phyloP scores from a whole-genome alignment of 2,888 invertebrate species.

The Cephus sareptanus region DNA sequence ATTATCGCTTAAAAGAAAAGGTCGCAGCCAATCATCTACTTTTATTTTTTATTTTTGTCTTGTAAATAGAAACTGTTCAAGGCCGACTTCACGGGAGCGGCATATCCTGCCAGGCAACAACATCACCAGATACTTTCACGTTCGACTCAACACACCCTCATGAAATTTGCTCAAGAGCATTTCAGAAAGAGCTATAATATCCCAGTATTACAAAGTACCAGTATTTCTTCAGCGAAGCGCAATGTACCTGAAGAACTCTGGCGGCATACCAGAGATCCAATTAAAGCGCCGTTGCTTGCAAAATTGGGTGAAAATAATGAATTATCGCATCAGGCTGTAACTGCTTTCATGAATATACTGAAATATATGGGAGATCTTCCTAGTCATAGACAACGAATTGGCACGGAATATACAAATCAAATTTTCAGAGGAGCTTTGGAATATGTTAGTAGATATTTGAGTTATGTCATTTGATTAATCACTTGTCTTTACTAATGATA shows the following conservation, averaged over 20 bases:
- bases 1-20: conserved; percentile 2
- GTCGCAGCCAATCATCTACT: not conserved
- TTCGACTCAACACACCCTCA: conserved; percentile 83
- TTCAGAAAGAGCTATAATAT: conserved; percentile 72
- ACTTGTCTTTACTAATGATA: not conserved
- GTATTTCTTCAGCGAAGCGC: conserved; percentile 75
- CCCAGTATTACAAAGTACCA: conserved; percentile 73
- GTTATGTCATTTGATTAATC: not conserved
- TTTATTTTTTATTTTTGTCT: not conserved
- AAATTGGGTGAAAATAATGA: conserved; percentile 79
- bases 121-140: conserved; percentile 66
- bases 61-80: conserved; percentile 61
- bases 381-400: conserved; percentile 78
- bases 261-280: conserved; percentile 83
- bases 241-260: conserved; percentile 80
- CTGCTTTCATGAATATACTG: conserved; percentile 80
- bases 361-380: conserved; percentile 95
- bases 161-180: conserved; percentile 84
- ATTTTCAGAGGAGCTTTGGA: conserved; percentile 85
- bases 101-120: conserved; percentile 25
- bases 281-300: conserved; percentile 84
- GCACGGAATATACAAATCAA: conserved; percentile 88
- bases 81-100: conserved; percentile 45
- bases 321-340: conserved; percentile 78
- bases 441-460: conserved; percentile 66